These are phyloP conservation scores for Agelaius phoeniceus DNA, from an alignment of 2,113 vertebrate species.

Conservation along the genomic window DNA sequence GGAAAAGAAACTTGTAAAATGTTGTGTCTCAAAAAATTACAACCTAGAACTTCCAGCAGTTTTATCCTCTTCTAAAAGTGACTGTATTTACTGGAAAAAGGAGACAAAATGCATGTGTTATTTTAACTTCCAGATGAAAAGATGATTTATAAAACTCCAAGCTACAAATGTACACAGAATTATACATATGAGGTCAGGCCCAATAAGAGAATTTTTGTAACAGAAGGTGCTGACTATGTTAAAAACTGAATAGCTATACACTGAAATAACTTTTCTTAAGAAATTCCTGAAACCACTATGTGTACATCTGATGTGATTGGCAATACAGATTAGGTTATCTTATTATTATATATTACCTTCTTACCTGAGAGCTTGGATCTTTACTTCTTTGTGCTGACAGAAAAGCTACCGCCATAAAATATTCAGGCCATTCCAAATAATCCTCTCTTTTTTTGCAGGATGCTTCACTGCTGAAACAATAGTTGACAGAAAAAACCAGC, in stretches of 20 bases:
- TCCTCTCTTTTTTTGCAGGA: slow-evolving; percentile 86
- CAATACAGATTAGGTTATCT: neutral
- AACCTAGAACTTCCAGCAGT: neutral
- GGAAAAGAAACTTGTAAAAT: neutral
- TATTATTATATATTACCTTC: neutral
- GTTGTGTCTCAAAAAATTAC: neutral
- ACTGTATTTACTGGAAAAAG: neutral
- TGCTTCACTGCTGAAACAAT: slow-evolving; percentile 53
- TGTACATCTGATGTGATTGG: neutral
- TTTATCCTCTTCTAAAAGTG: neutral
- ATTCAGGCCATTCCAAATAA: slow-evolving; percentile 97
- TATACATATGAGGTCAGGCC: neutral
- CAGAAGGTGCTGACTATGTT: neutral
- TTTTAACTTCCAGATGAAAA: neutral
- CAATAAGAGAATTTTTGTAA: neutral
- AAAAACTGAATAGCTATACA: neutral
- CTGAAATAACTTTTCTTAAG: slow-evolving; percentile 20
- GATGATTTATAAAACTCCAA: neutral
- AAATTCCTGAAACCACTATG: neutral
- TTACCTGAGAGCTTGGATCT: slow-evolving; percentile 95
- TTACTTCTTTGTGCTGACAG: slow-evolving; percentile 97
- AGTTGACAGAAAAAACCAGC: neutral
- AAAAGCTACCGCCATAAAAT: slow-evolving; percentile 98
- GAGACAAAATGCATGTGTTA: neutral
- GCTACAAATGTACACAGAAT: neutral